These are phyloP conservation scores for Coccyzus lansbergi DNA, from an alignment of 2,797 vertebrate species.

Conservation along the genomic window DNA sequence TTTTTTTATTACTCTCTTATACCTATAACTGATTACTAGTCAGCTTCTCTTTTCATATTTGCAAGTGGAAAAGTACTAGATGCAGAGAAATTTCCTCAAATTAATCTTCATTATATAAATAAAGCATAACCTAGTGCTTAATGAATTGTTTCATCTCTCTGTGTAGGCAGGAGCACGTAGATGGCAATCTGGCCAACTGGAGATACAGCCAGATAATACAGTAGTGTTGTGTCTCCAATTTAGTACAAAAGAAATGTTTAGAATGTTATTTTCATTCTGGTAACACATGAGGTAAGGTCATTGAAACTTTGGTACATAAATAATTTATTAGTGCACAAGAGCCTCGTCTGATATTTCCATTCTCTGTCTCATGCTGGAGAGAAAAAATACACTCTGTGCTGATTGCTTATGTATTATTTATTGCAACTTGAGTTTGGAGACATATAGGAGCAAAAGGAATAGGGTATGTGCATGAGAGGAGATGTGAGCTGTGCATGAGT, in stretches of 20 bases:
- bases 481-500: not conserved
- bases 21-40: not conserved
- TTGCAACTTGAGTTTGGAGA: not conserved
- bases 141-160: not conserved
- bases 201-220: not conserved
- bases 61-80: not conserved
- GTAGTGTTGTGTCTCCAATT: not conserved
- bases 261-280: not conserved
- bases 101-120: not conserved
- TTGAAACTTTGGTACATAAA: not conserved
- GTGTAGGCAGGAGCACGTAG: not conserved
- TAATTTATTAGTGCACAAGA: not conserved
- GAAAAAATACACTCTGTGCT: not conserved
- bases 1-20: not conserved
- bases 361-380: not conserved
- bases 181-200: not conserved
- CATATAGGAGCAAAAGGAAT: not conserved
- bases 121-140: not conserved
- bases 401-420: slow-evolving; percentile 41
- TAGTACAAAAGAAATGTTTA: not conserved
- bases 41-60: not conserved
- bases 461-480: not conserved
- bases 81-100: not conserved
- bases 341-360: not conserved
- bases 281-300: not conserved